Percentiles rank a stretch among this genome's conserved stretches.
phyloP scores from a whole-genome alignment of 2,888 invertebrate species.

The Drosophila diplacantha region DNA sequence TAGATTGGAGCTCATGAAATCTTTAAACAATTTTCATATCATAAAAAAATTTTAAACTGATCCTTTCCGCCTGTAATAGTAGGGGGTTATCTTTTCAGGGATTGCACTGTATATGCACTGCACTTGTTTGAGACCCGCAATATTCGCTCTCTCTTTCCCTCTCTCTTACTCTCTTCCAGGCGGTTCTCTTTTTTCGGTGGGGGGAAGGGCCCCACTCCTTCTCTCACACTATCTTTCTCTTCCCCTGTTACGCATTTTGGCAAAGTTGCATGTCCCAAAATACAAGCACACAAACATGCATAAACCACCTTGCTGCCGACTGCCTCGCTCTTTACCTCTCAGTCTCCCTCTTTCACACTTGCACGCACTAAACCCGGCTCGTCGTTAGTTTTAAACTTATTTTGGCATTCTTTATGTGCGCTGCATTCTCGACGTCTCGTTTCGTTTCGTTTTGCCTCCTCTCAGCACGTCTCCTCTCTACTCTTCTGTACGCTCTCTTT shows the following conservation, averaged over 20 bases:
- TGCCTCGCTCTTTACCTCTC: constrained; percentile 13
- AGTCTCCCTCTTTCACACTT: constrained; percentile 5
- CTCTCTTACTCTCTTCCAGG: constrained; percentile 27
- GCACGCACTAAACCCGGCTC: constrained; percentile 38
- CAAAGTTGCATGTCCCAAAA: constrained; percentile 65
- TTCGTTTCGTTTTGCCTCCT: constrained; percentile 30
- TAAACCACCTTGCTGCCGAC: constrained; percentile 27
- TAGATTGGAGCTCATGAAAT: too few relatives aligned
- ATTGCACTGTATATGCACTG: constrained; percentile 30
- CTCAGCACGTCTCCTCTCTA: constrained; percentile 15
- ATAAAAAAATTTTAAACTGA: too few relatives aligned
- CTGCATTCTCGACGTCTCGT: constrained; percentile 58
- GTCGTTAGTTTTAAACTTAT: constrained; percentile 70
- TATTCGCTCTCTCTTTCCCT: constrained; percentile 40
- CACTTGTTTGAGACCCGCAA: constrained; percentile 48
- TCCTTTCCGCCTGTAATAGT: neutral
- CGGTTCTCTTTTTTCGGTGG: constrained; percentile 25
- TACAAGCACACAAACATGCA: constrained; percentile 44
- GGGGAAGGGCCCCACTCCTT: constrained; percentile 11
- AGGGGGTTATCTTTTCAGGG: neutral
- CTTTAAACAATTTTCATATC: too few relatives aligned
- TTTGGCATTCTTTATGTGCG: constrained; percentile 69
- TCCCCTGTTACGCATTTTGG: constrained; percentile 56
- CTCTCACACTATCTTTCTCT: constrained; percentile 22
- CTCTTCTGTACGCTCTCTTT: constrained; percentile 14